Percentiles rank a stretch among this genome's conserved stretches.
Evolutionary conservation across 2,113 vertebrate species (phyloP).

Genomic region (Nycticryphes semicollaris): DNA sequence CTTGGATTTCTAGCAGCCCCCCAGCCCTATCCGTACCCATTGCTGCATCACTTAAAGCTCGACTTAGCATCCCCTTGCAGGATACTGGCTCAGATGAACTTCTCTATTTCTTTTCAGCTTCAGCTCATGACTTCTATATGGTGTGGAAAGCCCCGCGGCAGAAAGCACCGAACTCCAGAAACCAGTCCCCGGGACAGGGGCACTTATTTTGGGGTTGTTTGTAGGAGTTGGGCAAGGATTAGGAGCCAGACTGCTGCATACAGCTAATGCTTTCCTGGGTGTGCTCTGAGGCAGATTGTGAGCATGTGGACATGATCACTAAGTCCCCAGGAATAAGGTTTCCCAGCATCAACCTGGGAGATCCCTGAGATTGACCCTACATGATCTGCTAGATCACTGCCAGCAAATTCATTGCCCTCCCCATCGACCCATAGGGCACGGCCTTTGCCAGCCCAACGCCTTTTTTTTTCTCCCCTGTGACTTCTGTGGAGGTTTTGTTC

Average conservation of each 20-base stretch:
- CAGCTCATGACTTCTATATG: neutral
- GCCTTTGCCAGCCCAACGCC: neutral
- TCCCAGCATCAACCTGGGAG: neutral
- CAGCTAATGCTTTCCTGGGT: neutral
- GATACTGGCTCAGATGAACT: neutral
- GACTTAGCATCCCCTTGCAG: neutral
- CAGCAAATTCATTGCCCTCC: neutral
- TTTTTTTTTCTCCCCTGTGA: neutral
- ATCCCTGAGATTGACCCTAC: neutral
- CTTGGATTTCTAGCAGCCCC: neutral
- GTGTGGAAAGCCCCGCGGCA: neutral
- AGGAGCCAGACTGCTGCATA: neutral
- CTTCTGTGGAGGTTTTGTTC: neutral
- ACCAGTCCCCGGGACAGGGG: neutral
- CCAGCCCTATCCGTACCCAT: neutral
- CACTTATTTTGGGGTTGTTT: neutral
- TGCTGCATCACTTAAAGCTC: neutral
- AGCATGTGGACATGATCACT: accelerated
- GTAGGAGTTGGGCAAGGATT: neutral
- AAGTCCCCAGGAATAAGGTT: neutral
- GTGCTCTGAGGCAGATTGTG: neutral
- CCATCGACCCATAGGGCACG: accelerated
- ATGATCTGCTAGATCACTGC: neutral
- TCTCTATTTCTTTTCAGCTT: neutral
- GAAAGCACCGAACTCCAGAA: neutral